Evolutionary conservation across 2,797 vertebrate genomes (phyloP), one percentile per base, ranked within the genome.

Genomic region (Amblyopsis hoosieri): DNA sequence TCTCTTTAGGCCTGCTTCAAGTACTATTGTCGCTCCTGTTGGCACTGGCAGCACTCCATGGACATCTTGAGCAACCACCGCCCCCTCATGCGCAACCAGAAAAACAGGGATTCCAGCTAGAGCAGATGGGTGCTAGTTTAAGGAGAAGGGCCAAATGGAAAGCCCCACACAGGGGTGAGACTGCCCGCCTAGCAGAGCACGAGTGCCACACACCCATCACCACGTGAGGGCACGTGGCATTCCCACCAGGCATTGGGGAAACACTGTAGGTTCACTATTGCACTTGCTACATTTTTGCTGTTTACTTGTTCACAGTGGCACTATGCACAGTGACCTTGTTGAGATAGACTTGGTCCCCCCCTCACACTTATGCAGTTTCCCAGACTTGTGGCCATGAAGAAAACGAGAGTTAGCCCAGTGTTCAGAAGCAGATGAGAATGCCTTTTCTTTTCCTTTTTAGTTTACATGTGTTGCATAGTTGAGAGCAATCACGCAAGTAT

Each of bases 61-160:
- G 98, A 99, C 89, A 92, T 96, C 77, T 85, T 99, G 78, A 96
- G 95, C 77, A 97, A 98, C 90, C 98, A 99, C 88, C 94, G 96
- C 85, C 98, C 98, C 55, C 93, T 99, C 75, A 99, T 99, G 97
- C 94, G 97, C 71, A 99, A 99, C 93, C 97, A 99, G 93, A 99
- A 98, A 94, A 98, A 92, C 90, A 88, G 95, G 13, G 97, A 99
- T 49, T 93, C 94, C 85, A 98, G 94, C 92, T 99, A 97, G 75
- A 94, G 87, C 84, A 12, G 62, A 60, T 0, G 31, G 64, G 69
- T 57, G 74, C 64, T 15, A 59, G 67, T 45, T 11, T 61, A 65
- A 79, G 77, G 79, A 55, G 4, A 69, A 64, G 87, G 85, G 80
- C 80, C 76, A 61, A 73, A 85, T 76, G 51, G 77, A 49, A 67